phyloP scores from a whole-genome alignment of 2,113 vertebrate genomes.

The Epinephelus cyanopodus region DNA sequence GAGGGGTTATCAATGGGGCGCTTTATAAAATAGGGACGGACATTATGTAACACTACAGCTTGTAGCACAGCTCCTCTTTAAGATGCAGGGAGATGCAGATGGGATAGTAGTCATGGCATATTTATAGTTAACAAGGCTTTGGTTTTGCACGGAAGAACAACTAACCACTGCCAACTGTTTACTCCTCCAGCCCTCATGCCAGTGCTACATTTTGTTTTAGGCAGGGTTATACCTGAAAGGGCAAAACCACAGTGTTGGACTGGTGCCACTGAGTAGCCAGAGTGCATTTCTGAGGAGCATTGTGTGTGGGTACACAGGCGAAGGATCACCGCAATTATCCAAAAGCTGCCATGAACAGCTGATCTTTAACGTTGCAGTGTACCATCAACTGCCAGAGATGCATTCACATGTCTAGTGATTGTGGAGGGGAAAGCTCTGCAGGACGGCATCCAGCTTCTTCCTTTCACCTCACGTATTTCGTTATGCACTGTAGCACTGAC shows the following conservation, averaged over 20 bases:
- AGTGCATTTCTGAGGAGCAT: not conserved
- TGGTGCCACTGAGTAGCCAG: not conserved
- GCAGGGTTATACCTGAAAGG: not conserved
- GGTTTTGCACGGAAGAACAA: not conserved
- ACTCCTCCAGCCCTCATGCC: not conserved
- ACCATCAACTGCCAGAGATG: too few species aligned
- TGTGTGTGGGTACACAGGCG: not conserved
- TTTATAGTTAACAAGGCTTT: constrained; percentile 13
- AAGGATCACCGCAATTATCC: not conserved
- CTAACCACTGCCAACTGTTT: constrained; percentile 3
- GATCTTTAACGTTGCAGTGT: too few species aligned
- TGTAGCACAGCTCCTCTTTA: constrained; percentile 44
- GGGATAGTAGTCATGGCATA: not conserved
- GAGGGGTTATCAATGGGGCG: constrained; percentile 62
- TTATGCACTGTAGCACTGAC: too few species aligned
- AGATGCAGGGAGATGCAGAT: constrained; percentile 22
- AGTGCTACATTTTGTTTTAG: not conserved
- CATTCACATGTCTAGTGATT: too few species aligned
- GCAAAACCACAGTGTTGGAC: not conserved
- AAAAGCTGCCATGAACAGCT: too few species aligned
- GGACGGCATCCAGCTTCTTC: too few species aligned
- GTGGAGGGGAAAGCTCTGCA: too few species aligned
- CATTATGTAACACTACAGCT: constrained; percentile 48
- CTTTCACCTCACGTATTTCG: too few species aligned
- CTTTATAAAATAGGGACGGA: constrained; percentile 50